These are phyloP conservation scores for Pardosa pseudoannulata DNA, from an alignment of 2,888 invertebrate species.

Conservation along the genomic window DNA sequence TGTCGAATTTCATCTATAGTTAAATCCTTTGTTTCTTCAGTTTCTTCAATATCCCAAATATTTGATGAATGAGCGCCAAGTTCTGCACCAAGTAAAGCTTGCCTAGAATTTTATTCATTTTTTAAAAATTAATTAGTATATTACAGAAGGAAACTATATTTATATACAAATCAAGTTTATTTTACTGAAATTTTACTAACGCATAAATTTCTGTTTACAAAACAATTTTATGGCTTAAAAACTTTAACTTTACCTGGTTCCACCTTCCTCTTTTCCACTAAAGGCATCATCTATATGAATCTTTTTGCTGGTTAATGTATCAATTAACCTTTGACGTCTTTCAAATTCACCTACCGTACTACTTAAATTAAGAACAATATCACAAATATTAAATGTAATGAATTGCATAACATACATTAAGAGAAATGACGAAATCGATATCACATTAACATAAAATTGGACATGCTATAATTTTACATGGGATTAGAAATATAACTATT, in stretches of 20 bases:
- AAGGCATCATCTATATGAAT: conserved; percentile 77
- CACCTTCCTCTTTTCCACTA: conserved; percentile 62
- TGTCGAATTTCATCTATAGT: conserved; percentile 80
- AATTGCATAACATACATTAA: no score
- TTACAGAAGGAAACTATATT: background rate
- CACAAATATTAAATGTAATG: no score
- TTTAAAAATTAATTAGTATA: no score
- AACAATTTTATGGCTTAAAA: no score
- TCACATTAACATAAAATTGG: no score
- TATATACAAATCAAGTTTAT: no score
- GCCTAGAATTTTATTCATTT: conserved; percentile 34
- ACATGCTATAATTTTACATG: no score
- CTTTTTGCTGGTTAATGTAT: conserved; percentile 77
- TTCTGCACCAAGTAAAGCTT: conserved; percentile 59
- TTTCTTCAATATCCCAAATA: conserved; percentile 77
- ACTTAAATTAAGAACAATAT: conserved; percentile 21
- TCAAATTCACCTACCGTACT: conserved; percentile 78
- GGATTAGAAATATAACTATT: no score
- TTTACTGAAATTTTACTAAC: no score
- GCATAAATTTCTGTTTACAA: no score
- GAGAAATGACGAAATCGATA: background rate
- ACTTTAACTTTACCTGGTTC: conserved; percentile 29
- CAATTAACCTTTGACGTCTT: conserved; percentile 77
- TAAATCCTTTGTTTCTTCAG: conserved; percentile 77
- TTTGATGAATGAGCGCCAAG: conserved; percentile 67